A percentile compares a stretch with the other conserved stretches of the same genome.
These are phyloP conservation scores for Machimus atricapillus DNA, from an alignment of 2,888 invertebrate genomes.

Conservation along the genomic window DNA sequence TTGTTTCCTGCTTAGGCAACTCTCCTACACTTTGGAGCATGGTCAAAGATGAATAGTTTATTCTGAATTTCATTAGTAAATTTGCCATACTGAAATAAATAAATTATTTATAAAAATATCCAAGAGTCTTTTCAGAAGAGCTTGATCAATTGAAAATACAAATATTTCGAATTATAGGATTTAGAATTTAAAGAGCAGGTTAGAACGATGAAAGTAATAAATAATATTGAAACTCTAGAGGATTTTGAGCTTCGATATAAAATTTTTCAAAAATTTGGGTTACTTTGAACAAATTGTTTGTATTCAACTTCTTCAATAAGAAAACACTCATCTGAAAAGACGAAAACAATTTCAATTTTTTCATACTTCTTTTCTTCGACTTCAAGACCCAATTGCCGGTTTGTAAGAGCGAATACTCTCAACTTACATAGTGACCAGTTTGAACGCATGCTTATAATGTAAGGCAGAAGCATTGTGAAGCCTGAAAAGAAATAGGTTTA, in stretches of 20 bases:
- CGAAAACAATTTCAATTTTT: background rate
- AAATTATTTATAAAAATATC: conserved; percentile 40
- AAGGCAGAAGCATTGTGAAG: conserved; percentile 82
- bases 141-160: background rate
- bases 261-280: background rate
- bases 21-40: conserved; percentile 92
- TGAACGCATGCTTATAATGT: conserved; percentile 81
- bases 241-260: no score
- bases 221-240: no score
- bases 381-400: conserved; percentile 77
- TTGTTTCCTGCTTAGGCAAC: conserved; percentile 77
- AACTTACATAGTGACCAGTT: conserved; percentile 81
- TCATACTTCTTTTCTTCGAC: conserved; percentile 85
- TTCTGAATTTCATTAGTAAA: conserved; percentile 90
- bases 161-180: background rate
- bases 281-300: background rate
- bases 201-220: no score
- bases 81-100: conserved; percentile 81
- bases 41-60: conserved; percentile 89
- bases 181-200: no score
- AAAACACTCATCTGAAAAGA: background rate
- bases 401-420: conserved; percentile 83
- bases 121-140: conserved; percentile 8
- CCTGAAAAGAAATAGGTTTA: conserved; percentile 49
- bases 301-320: background rate